These are phyloP conservation scores for Coleophora deauratella DNA, from an alignment of 2,888 invertebrate genomes.

Conservation along the genomic window DNA sequence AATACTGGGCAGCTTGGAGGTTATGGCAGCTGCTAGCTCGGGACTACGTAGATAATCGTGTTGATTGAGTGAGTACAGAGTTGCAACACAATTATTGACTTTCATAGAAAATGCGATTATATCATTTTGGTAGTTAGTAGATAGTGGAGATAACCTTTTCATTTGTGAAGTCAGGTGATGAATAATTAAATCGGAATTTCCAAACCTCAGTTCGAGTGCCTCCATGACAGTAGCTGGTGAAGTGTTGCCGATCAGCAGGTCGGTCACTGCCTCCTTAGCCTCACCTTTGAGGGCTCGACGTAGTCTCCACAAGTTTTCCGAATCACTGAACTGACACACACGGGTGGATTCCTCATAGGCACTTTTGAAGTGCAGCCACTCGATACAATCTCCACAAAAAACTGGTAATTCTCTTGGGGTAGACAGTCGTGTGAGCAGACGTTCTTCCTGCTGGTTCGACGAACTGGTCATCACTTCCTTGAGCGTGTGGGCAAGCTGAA, in stretches of 20 bases:
- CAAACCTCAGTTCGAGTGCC: constrained; percentile 8
- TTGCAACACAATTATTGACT: constrained; percentile 7
- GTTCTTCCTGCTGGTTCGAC: background rate
- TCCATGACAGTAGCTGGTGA: constrained; percentile 9
- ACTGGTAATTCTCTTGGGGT: constrained; percentile 13
- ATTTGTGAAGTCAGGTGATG: constrained; percentile 8
- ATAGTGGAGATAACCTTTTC: constrained; percentile 7
- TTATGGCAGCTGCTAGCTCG: constrained; percentile 3
- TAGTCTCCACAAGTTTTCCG: constrained; percentile 15
- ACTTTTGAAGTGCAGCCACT: constrained; percentile 14
- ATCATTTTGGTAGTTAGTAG: constrained; percentile 6
- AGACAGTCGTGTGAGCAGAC: constrained; percentile 7
- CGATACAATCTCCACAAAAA: constrained; percentile 11
- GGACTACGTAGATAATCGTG: constrained; percentile 6
- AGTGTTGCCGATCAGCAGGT: constrained; percentile 14
- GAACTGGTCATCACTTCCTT: constrained; percentile 8
- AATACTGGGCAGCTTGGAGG: constrained; percentile 9
- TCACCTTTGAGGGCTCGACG: constrained; percentile 14
- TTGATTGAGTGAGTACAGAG: constrained; percentile 3
- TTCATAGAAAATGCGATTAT: constrained; percentile 4
- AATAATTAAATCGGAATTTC: constrained; percentile 10
- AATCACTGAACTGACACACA: constrained; percentile 10
- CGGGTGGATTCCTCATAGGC: constrained; percentile 9
- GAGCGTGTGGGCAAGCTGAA: constrained; percentile 6
- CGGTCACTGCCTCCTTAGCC: constrained; percentile 17